Conservation (phyloP, 2,113 vertebrate species). For the Spizaetus ornatus region DNA sequence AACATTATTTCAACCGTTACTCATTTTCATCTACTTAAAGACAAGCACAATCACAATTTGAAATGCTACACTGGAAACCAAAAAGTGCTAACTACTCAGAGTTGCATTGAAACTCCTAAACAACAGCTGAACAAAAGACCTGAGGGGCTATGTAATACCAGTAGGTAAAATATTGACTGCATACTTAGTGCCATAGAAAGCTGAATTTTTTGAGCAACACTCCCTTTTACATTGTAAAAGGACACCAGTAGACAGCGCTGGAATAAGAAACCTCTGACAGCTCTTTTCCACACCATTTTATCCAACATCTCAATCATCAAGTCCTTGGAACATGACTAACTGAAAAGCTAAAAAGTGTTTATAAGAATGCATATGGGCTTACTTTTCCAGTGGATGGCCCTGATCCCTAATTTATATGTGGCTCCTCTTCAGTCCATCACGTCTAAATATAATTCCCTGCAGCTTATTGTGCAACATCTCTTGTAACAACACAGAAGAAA, state of each 20-base stretch:
- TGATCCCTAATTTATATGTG: background rate
- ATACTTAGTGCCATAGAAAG: background rate
- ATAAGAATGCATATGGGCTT: background rate
- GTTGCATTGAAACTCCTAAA: too few relatives aligned
- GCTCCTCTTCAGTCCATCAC: too few relatives aligned
- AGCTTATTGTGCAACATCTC: too few relatives aligned
- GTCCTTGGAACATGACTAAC: background rate
- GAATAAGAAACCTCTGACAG: background rate
- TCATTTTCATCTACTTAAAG: too few relatives aligned
- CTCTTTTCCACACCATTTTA: background rate
- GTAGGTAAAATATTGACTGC: background rate
- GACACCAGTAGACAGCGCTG: background rate
- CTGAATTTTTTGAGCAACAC: background rate
- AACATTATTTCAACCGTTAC: too few relatives aligned
- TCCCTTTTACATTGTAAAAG: background rate
- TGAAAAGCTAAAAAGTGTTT: background rate
- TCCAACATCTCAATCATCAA: background rate
- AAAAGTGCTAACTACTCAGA: too few relatives aligned
- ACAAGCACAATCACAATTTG: too few relatives aligned
- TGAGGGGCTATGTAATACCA: too few relatives aligned
- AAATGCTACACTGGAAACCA: too few relatives aligned
- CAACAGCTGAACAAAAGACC: too few relatives aligned
- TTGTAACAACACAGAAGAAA: too few relatives aligned
- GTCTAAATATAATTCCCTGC: too few relatives aligned
- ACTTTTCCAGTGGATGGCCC: background rate